Evolutionary conservation across 2,797 vertebrate species (phyloP), one percentile per base, ranked within the genome.

Genomic region (Scomberomorus guttatus): DNA sequence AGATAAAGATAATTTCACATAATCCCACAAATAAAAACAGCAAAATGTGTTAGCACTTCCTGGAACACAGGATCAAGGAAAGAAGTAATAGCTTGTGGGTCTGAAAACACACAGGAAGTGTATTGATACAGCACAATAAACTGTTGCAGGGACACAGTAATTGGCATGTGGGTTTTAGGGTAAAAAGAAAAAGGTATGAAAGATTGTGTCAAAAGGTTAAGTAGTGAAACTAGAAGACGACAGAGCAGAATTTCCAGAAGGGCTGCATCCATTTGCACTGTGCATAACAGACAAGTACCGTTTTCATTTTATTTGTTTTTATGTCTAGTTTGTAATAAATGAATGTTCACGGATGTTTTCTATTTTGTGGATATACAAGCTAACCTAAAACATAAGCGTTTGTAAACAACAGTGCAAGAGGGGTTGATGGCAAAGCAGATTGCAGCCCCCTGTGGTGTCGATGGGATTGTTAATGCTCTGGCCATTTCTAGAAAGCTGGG

Each of bases 1-100:
- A 81, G 74, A 65, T 70, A 37, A 39, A 79, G 72, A 81, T 83
- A 25, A 80, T 74, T 84, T 82, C 32, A 76, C 75, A 70, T 70
- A 57, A 83, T 80, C 65, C 77, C 66, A 75, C 69, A 87, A 88
- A 84, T 86, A 73, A 87, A 87, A 79, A 1, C 13, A 42, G 65
- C 48, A 63, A 70, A 74, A 77, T 79, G 57, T 58, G 34, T 18
- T 78, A 75, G 68, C 66, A 85, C 71, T 82, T 89, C 75, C 75
- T 79, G 74, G 60, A 65, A 50, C 20, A 62, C 11, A 44, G 78
- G 64, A 86, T 67, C 50, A 55, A 72, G 57, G 20, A 57, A 55
- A 58, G 20, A 39, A 51, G 51, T 9, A 32, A 50, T 37, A 54
- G 64, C 65, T 51, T 65, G 20, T 22, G 20, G 48, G 50, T 37